A percentile compares a stretch with the other conserved stretches of the same genome.
phyloP scores from a whole-genome alignment of 1,140 invertebrate species.

The Spodoptera litura region DNA sequence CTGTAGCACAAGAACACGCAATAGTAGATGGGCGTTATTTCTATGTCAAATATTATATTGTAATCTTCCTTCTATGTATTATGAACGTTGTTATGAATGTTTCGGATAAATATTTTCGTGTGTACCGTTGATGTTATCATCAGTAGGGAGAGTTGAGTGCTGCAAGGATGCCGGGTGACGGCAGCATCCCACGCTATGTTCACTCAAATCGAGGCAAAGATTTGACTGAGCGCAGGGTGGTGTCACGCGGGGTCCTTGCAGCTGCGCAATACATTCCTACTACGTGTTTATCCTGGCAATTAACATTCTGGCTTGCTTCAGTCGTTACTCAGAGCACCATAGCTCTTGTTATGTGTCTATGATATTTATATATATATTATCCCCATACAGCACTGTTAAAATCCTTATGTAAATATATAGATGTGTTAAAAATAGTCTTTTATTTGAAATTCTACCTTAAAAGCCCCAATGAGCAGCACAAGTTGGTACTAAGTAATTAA shows the following conservation, averaged over 20 bases:
- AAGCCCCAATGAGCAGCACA: not conserved
- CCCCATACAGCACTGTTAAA: slow-evolving; percentile 84
- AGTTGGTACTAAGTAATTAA: not conserved
- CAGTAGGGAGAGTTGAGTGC: slow-evolving; percentile 63
- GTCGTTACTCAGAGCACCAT: slow-evolving; percentile 62
- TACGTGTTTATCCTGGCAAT: slow-evolving; percentile 72
- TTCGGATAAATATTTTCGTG: slow-evolving; percentile 46
- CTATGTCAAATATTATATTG: slow-evolving; percentile 54
- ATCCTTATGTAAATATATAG: slow-evolving; percentile 86
- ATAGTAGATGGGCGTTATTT: slow-evolving; percentile 51
- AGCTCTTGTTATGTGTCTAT: slow-evolving; percentile 64
- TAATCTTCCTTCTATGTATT: slow-evolving; percentile 40
- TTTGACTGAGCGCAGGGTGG: slow-evolving; percentile 81
- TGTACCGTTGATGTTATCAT: slow-evolving; percentile 48
- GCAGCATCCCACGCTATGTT: slow-evolving; percentile 81
- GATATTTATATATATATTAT: slow-evolving; percentile 63
- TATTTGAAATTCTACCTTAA: slow-evolving; percentile 54
- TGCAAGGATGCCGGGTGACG: slow-evolving; percentile 66
- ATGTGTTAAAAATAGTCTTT: slow-evolving; percentile 82
- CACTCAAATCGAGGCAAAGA: slow-evolving; percentile 79
- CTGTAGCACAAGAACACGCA: slow-evolving; percentile 57
- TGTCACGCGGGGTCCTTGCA: slow-evolving; percentile 67
- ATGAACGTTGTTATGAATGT: slow-evolving; percentile 54
- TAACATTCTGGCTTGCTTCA: slow-evolving; percentile 73
- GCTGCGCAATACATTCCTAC: slow-evolving; percentile 68